Percentiles rank a stretch among this genome's conserved stretches.
Evolutionary conservation across 2,888 invertebrate species (phyloP).

Genomic region (Metacarcinus magister): DNA sequence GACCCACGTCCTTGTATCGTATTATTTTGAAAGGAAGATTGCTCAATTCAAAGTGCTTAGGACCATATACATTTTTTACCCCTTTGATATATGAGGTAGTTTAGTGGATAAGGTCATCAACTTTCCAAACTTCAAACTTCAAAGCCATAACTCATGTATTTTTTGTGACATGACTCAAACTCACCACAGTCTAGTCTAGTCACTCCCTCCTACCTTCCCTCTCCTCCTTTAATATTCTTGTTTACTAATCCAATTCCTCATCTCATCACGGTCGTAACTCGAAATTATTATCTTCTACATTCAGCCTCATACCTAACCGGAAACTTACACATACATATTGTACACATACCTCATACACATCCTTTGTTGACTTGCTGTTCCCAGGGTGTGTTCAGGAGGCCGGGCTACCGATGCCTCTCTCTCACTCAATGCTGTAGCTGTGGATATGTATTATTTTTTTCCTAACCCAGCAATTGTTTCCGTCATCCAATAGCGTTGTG

Average conservation of each 20-base stretch:
- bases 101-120: background rate
- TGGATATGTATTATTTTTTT: constrained; percentile 47
- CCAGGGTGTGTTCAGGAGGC: background rate
- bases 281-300: no score
- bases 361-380: background rate
- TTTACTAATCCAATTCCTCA: background rate
- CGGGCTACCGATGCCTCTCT: background rate
- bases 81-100: background rate
- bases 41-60: background rate
- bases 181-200: background rate
- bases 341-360: background rate
- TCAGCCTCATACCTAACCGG: no score
- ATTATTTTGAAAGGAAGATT: background rate
- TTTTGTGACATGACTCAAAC: background rate
- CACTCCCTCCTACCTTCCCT: no score
- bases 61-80: background rate
- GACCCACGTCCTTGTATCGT: background rate
- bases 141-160: background rate
- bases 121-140: background rate
- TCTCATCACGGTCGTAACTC: background rate
- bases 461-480: constrained; percentile 43
- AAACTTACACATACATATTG: background rate
- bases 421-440: background rate
- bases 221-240: background rate
- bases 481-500: constrained; percentile 44